Conservation (phyloP, 2,888 invertebrate species). For the Hymenopus coronatus region DNA sequence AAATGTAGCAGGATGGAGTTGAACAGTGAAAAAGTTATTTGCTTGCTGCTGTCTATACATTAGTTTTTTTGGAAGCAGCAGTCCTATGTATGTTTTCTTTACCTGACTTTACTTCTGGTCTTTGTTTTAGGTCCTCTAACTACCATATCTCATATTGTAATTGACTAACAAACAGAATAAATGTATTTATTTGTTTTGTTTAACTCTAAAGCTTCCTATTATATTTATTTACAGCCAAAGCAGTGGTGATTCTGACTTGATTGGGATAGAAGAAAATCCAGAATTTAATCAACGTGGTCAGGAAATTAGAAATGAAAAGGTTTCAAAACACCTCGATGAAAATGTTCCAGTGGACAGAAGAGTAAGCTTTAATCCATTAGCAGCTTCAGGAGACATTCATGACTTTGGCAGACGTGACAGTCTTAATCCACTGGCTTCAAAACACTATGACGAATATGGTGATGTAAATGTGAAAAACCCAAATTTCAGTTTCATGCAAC, state of each 20-base stretch:
- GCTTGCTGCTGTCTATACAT: too few species aligned
- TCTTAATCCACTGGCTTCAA: conserved; percentile 21
- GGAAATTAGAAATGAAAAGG: background rate
- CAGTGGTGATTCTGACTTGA: conserved; percentile 63
- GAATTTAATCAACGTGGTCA: conserved; percentile 48
- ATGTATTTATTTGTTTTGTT: background rate
- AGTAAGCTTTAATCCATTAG: background rate
- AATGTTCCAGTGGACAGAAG: background rate
- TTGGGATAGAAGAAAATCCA: conserved; percentile 64
- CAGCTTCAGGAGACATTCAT: background rate
- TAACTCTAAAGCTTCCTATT: background rate
- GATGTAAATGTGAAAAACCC: background rate
- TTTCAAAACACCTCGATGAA: background rate
- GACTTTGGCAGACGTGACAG: conserved; percentile 10
- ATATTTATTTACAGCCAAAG: conserved; percentile 49
- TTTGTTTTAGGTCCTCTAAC: too few species aligned
- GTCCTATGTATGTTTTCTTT: too few species aligned
- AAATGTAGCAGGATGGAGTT: too few species aligned
- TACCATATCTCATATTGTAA: too few species aligned
- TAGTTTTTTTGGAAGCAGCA: too few species aligned
- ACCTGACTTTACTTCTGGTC: too few species aligned
- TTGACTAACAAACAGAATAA: background rate
- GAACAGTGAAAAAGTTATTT: too few species aligned
- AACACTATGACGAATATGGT: background rate
- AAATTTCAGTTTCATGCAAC: conserved; percentile 8